phyloP scores from a whole-genome alignment of 1,140 invertebrate genomes.

The Meloidogyne chitwoodi region DNA sequence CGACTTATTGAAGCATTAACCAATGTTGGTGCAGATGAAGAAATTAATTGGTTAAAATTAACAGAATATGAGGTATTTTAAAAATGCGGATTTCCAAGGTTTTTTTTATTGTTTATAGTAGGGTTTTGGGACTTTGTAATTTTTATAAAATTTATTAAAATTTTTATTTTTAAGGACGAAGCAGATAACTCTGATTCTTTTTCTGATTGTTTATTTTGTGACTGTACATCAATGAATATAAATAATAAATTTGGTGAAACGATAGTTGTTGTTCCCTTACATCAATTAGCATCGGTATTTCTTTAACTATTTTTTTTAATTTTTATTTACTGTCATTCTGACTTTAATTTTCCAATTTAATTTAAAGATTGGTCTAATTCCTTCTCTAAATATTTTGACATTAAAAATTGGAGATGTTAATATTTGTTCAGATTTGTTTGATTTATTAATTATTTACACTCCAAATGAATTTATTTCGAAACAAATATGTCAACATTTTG shows the following conservation, averaged over 20 bases:
- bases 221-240: slow-evolving; percentile 1
- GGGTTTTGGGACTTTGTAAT: not conserved
- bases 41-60: slow-evolving; percentile 45
- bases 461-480: slow-evolving; percentile 35
- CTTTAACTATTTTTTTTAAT: not conserved
- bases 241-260: not conserved
- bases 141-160: too few species aligned
- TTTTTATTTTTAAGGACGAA: not conserved
- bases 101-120: not conserved
- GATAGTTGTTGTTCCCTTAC: slow-evolving; percentile 35
- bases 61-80: slow-evolving; percentile 32
- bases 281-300: slow-evolving; percentile 38
- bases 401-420: slow-evolving; percentile 31
- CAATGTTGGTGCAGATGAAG: slow-evolving; percentile 46
- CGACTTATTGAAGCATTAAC: slow-evolving; percentile 41
- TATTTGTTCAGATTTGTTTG: slow-evolving; percentile 20
- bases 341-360: too few species aligned
- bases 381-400: slow-evolving; percentile 38
- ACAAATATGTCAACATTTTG: slow-evolving; percentile 46
- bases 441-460: not conserved
- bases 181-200: not conserved
- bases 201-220: not conserved
- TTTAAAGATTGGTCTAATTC: slow-evolving; percentile 37
- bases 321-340: too few species aligned
- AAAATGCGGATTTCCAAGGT: not conserved